Conservation (phyloP, 64 coral and sea anemone genomes). For the Platygyra sinensis region DNA sequence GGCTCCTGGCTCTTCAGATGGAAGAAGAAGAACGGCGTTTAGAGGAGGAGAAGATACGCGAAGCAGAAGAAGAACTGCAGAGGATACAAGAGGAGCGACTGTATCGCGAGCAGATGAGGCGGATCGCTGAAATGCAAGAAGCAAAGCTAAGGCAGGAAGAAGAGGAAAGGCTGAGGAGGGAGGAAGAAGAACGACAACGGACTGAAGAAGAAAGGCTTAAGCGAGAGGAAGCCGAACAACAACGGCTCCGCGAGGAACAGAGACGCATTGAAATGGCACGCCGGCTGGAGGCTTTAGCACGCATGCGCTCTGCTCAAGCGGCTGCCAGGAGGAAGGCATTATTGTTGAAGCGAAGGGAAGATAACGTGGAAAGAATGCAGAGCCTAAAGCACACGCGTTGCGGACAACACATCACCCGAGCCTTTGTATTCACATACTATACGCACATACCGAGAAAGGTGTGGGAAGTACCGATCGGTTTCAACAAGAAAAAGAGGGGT, state of each 20-base stretch:
- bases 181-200: conserved; percentile 73
- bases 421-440: conserved; percentile 82
- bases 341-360: conserved; percentile 69
- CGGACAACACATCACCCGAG: conserved; percentile 62
- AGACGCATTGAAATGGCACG: conserved; percentile 82
- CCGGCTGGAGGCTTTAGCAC: conserved; percentile 74
- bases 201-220: conserved; percentile 75
- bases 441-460: conserved; percentile 71
- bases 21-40: conserved; percentile 82
- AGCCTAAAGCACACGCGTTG: conserved; percentile 72
- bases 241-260: conserved; percentile 63
- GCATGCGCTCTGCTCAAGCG: conserved; percentile 71
- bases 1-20: conserved; percentile 44
- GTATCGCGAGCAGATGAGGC: conserved; percentile 89
- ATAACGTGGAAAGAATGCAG: conserved; percentile 74
- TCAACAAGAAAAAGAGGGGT: conserved; percentile 75
- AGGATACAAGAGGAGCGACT: conserved; percentile 88
- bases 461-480: conserved; percentile 81
- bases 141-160: conserved; percentile 81
- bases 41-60: conserved; percentile 85
- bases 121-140: conserved; percentile 89
- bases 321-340: conserved; percentile 69
- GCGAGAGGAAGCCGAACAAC: conserved; percentile 65
- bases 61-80: conserved; percentile 85
- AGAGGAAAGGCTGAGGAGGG: conserved; percentile 57